Evolutionary conservation across 1,140 invertebrate genomes (phyloP), one percentile per base, ranked within the genome.

Genomic region (Vanessa atalanta): DNA sequence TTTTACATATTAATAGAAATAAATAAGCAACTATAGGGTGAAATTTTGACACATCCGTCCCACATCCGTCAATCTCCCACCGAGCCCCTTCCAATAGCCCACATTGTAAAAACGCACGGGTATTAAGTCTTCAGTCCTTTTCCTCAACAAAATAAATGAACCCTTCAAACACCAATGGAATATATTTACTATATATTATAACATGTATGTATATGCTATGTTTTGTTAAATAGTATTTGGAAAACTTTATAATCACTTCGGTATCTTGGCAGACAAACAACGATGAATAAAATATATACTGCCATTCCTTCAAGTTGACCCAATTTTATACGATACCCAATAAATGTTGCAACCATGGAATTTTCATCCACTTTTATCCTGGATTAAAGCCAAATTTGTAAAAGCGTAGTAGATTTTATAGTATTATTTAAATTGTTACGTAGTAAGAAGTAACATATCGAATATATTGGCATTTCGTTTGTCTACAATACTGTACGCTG

Each of bases 361-460:
- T 57, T 68, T 68, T 68, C 66, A 57, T 68, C 66, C 66, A 68
- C 53, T 57, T 55, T 53, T 67, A 37, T 67, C 9, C 66, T 68
- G 66, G 66, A 68, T 12, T 68, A 16, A 57, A 37, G 66, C 66
- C 66, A 68, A 68, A 53, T 3, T 53, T 57, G 51, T 68, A 57
- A 57, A 47, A 26, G 53, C 37, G 43, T 50, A 26, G 26, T 43
- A 55, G 15, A 55, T 43, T 43, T 43, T 43, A 43, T 11, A 43
- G 7, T 43, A 43, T 15, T 43, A 43, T 23, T 37, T 31, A 31
- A 37, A 31, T 43, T 57, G 20, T 9, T 23, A 23, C 20, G 20
- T 13, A 61, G 20, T 57, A 16, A 57, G 55, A 57, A 37, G 20
- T 57, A 16, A 57, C 20, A 57, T 20, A n/a, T 23, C 53, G 16